A percentile compares a stretch with the other conserved stretches of the same genome.
These are phyloP conservation scores for Drosophila funebris DNA, from an alignment of 1,140 invertebrate species.

Conservation along the genomic window DNA sequence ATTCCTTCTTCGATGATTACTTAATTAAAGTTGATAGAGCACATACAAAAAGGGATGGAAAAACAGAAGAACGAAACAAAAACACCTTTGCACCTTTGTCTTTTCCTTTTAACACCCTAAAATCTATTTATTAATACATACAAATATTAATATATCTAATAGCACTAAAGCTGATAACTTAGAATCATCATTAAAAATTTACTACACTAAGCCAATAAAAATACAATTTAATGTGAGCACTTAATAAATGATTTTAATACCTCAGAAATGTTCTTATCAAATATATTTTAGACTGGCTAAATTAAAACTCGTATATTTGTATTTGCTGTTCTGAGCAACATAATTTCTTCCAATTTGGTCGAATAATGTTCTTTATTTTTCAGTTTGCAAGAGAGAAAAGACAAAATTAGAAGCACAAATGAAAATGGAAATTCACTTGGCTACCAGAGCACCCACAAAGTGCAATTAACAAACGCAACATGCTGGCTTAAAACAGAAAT, in stretches of 20 bases:
- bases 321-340: neutral
- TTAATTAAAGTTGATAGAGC: too few relatives aligned
- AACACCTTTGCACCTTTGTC: too few relatives aligned
- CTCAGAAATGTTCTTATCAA: neutral
- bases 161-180: neutral
- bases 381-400: neutral
- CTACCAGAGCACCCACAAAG: constrained; percentile 49
- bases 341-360: constrained; percentile 10
- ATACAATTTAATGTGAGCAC: neutral
- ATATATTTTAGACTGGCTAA: neutral
- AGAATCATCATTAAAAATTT: neutral
- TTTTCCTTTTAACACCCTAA: too few relatives aligned
- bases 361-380: constrained; percentile 1
- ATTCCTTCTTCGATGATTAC: too few relatives aligned
- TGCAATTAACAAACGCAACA: constrained; percentile 50
- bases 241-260: neutral
- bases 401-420: neutral
- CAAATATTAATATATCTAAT: too few relatives aligned
- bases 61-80: too few relatives aligned
- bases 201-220: neutral
- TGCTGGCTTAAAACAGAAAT: constrained; percentile 26
- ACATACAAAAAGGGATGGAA: too few relatives aligned
- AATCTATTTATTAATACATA: too few relatives aligned
- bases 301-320: neutral
- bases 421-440: constrained; percentile 13